These are phyloP conservation scores for Thera britannica DNA, from an alignment of 2,888 invertebrate species.

Conservation along the genomic window DNA sequence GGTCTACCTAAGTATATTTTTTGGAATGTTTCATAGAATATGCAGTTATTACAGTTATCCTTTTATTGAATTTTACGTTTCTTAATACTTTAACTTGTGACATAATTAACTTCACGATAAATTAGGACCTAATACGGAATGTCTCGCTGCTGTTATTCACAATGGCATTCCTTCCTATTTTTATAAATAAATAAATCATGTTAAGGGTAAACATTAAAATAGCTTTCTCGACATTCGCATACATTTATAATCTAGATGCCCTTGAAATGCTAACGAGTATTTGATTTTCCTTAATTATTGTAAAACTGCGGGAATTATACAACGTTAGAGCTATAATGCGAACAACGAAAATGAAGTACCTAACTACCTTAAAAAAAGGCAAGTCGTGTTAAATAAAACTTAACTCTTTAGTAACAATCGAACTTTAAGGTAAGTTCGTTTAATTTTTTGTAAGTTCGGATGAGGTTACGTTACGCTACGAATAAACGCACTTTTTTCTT, in stretches of 20 bases:
- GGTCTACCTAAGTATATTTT: background rate
- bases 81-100: background rate
- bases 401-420: background rate
- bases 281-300: conserved; percentile 10
- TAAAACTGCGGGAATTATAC: background rate
- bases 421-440: background rate
- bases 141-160: background rate
- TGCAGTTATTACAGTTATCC: no score
- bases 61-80: background rate
- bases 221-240: conserved; percentile 17
- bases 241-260: conserved; percentile 13
- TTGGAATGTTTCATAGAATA: no score
- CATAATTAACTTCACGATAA: background rate
- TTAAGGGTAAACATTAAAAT: conserved; percentile 12
- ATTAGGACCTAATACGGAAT: background rate
- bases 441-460: background rate
- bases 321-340: background rate
- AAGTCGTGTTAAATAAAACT: background rate
- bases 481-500: background rate
- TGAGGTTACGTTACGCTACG: background rate
- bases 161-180: conserved; percentile 1
- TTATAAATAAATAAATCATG: conserved; percentile 10
- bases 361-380: background rate
- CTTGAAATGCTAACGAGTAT: conserved; percentile 19
- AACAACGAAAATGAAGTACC: background rate